Evolutionary conservation across 1,140 invertebrate genomes (phyloP).

Genomic region (Heterodera schachtii): DNA sequence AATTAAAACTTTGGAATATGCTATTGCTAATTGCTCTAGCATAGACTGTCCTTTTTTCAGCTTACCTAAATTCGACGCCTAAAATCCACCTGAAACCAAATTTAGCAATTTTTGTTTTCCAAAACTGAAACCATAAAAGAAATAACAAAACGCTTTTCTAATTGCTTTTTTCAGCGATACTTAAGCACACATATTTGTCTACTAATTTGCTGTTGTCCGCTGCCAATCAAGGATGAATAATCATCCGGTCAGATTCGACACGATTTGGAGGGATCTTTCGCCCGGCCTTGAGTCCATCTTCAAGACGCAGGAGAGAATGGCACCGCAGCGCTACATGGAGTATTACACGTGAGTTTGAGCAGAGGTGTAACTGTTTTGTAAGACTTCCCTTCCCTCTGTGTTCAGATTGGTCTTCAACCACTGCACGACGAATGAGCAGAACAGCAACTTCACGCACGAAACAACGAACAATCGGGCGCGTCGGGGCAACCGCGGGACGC

Average conservation of each 20-base stretch:
- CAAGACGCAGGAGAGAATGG: conserved; percentile 37
- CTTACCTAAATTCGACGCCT: too few species aligned
- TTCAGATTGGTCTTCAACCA: conserved; percentile 54
- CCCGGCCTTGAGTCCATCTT: conserved; percentile 50
- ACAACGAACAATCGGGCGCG: background rate
- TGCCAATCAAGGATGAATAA: background rate
- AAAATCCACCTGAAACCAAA: too few species aligned
- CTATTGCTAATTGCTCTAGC: too few species aligned
- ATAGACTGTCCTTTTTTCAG: too few species aligned
- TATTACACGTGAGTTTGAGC: conserved; percentile 49
- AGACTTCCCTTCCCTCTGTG: conserved; percentile 4
- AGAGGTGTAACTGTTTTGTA: conserved; percentile 20
- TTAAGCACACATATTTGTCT: too few species aligned
- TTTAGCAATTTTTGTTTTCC: too few species aligned
- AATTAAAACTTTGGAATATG: too few species aligned
- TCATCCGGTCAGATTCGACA: background rate
- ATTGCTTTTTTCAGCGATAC: too few species aligned
- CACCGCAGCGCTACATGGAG: conserved; percentile 45
- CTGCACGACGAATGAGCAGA: conserved; percentile 33
- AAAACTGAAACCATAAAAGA: too few species aligned
- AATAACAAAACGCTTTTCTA: too few species aligned
- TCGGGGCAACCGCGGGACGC: background rate
- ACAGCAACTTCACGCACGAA: conserved; percentile 18
- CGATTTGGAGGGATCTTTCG: conserved; percentile 40
- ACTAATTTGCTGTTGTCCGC: too few species aligned